Evolutionary conservation across 2,113 vertebrate species (phyloP), one percentile per base, ranked within the genome.

Genomic region (Baryphthengus martii): DNA sequence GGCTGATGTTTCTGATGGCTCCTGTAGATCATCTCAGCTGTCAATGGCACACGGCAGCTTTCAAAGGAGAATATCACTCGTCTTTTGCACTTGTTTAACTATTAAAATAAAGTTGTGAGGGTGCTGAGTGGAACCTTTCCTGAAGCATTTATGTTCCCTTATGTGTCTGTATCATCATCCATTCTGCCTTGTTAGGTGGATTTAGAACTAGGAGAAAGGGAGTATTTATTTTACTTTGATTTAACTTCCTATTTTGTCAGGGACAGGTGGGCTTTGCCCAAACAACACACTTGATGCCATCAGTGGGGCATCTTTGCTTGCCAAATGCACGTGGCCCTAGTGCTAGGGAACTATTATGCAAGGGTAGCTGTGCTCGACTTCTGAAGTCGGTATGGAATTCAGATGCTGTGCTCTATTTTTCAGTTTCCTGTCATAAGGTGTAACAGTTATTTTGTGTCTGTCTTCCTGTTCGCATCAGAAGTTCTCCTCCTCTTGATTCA

Each of bases 1-100:
- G 37, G 47, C 68, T 88, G 92, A 90, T 73, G 63, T 70, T 90
- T 96, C 67, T 94, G 93, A 90, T 90, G 47, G 55, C 61, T 94
- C 19, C 45, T 84, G 85, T 86, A 96, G 92, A 94, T 93, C 85
- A 83, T 33, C 68, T 90, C 42, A 39, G 91, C 82, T 94, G 88
- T 63, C 93, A 86, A 4, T 58, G 56, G 59, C 56, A 72, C 68
- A 80, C 5, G 15, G 33, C 50, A 81, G 68, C 75, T 92, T 80
- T 76, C 73, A 77, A 72, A 93, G 65, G 68, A 84, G 68, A 94
- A 3, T 23, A 88, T 80, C 56, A 47, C 56, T 44, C 1, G 7
- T 2, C 8, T 71, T 85, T 88, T 52, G 59, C 50, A 50, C 58
- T 74, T 53, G 31, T 65, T 76, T 88, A 78, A 53, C 62, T 80